Conservation (phyloP, 2,797 vertebrate genomes). For the Alectoris magna region DNA sequence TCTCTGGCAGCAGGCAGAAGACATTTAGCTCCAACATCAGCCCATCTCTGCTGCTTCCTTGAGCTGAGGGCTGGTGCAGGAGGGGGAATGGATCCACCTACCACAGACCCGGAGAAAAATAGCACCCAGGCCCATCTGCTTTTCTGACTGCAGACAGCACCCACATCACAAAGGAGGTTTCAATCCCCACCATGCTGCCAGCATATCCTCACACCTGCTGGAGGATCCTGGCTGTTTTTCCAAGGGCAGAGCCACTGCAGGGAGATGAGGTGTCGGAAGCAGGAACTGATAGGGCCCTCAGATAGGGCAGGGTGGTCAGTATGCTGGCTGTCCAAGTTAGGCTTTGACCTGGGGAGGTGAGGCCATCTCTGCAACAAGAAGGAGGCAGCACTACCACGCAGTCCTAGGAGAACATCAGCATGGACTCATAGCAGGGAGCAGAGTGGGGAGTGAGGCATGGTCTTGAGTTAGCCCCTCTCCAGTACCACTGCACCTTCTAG, state of each 20-base stretch:
- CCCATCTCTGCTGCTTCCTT: not conserved
- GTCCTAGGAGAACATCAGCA: rapidly evolving
- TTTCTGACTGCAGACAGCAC: not conserved
- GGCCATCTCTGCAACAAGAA: not conserved
- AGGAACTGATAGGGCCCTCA: no score
- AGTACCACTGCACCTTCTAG: not conserved
- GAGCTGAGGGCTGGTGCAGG: not conserved
- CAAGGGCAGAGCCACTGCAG: not conserved
- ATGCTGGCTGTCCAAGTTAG: no score
- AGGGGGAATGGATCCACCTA: not conserved
- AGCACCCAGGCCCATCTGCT: no score
- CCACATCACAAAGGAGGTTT: not conserved
- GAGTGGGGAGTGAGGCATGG: not conserved
- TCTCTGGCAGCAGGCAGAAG: not conserved
- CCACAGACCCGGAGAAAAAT: not conserved
- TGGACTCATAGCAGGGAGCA: not conserved
- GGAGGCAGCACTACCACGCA: rapidly evolving
- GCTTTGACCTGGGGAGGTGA: not conserved
- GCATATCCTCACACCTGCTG: not conserved
- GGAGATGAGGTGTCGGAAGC: not conserved
- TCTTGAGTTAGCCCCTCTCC: not conserved
- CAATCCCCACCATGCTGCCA: not conserved
- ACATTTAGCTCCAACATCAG: not conserved
- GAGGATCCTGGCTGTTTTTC: not conserved
- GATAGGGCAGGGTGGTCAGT: not conserved